A percentile compares a stretch with the other conserved stretches of the same genome.
Conservation (phyloP, 2,797 vertebrate genomes). For the Graptemys geographica region DNA sequence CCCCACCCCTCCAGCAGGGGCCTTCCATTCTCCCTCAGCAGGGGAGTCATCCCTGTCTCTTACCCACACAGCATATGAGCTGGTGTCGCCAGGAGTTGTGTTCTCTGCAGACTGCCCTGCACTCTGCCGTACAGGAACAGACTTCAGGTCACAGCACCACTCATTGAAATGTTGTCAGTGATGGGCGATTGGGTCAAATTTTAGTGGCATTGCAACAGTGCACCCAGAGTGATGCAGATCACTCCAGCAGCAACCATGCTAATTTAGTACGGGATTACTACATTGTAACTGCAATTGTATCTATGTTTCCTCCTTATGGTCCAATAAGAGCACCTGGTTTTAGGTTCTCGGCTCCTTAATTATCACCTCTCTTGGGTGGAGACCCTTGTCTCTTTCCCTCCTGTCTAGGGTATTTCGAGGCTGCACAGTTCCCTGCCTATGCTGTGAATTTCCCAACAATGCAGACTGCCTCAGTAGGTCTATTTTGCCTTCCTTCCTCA, state of each 20-base stretch:
- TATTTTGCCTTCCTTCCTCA: neutral
- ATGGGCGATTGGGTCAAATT: neutral
- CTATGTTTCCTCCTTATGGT: neutral
- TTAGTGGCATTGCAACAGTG: neutral
- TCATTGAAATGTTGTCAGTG: neutral
- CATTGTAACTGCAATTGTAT: neutral
- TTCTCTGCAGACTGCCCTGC: neutral
- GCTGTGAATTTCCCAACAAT: neutral
- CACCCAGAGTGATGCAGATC: neutral
- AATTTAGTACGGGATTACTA: neutral
- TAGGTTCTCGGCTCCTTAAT: neutral
- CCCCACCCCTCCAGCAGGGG: neutral
- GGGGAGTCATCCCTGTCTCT: neutral
- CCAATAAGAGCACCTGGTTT: neutral
- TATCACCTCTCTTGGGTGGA: neutral
- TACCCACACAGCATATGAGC: neutral
- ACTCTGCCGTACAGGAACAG: too few relatives aligned
- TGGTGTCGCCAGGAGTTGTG: neutral
- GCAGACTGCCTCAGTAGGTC: neutral
- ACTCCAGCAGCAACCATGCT: neutral
- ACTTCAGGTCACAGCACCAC: neutral
- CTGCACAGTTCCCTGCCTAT: neutral
- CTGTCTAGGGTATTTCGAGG: neutral
- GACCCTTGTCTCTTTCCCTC: neutral
- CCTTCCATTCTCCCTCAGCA: neutral